Base-by-base conservation (phyloP, 2,888 invertebrate species). In the Epinotia demarniana region DNA sequence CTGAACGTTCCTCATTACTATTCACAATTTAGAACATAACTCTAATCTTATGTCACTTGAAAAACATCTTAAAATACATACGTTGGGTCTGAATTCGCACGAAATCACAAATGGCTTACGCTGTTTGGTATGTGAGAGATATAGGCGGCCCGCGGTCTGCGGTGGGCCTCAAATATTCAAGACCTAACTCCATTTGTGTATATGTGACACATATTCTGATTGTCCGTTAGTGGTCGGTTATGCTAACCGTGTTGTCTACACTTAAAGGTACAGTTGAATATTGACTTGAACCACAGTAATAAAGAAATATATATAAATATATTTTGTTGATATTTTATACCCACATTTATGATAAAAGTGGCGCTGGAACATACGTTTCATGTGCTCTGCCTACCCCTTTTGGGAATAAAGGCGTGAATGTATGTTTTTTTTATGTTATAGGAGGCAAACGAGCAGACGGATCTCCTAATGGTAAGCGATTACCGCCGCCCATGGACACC, bases 101-200 rank as follows among this genome's bases (percentile, higher is more conserved):
- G 9, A 12, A 23, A 6, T 1, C 9, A 23, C 46, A 9, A 27
- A 46, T 12, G 16, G 46, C 2, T 1, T 69, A 23, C 8, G 58
- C 9, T 46, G n/a, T 58, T 69, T 46, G 9, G 27, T 12, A 69
- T 27, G n/a, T 13, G 9, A 0, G 11, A 23, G 33, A 12, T 18
- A 46, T 46, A 19, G 46, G 46, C 62, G n/a, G 57, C 69, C 8
- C 70, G 74, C 23, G 74, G 74, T 69, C 69, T 70, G 74, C 69
- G 74, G 74, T 63, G 12, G 18, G 23, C 33, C 66, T 58, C 58
- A 66, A 58, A 23, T 57, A 16, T 46, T 55, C 43, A n/a, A 74
- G 69, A 74, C 58, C 69, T 49, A 33, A 49, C 27, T 66, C 61
- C 69, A 74, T 68, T 63, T 63, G 57, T 62, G 2, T 58, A 63